Evolutionary conservation across 2,888 invertebrate genomes (phyloP).

Genomic region (Tiliacea citrago): DNA sequence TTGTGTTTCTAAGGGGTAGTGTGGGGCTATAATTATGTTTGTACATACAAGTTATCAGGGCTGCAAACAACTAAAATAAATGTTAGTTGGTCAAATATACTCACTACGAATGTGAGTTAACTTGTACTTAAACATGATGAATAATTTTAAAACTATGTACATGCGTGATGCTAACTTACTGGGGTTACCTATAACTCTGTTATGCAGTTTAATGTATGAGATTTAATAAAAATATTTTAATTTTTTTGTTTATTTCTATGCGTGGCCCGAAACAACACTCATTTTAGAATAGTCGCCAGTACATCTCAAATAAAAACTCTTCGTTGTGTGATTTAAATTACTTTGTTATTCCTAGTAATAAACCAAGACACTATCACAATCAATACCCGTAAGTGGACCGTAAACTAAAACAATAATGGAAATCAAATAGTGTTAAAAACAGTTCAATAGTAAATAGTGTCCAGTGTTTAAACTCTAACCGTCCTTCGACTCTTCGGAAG

Average conservation of each 20-base stretch:
- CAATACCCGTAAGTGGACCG: conserved; percentile 13
- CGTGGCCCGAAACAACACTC: not conserved
- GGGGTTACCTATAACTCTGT: not conserved
- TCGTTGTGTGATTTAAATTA: not conserved
- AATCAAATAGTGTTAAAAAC: conserved; percentile 69
- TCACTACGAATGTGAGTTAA: too few relatives aligned
- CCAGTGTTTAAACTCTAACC: conserved; percentile 55
- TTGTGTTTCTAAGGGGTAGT: conserved; percentile 13
- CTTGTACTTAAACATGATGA: not conserved
- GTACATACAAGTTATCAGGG: conserved; percentile 13
- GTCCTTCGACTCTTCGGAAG: conserved; percentile 38
- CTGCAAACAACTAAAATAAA: not conserved
- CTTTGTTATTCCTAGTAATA: not conserved
- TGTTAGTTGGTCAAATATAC: conserved; percentile 2
- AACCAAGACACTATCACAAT: conserved; percentile 11
- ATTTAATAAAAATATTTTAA: not conserved
- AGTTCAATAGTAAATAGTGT: conserved; percentile 46
- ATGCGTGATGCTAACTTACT: not conserved
- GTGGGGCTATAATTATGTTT: not conserved
- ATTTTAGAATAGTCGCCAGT: conserved; percentile 7
- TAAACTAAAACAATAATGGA: conserved; percentile 69
- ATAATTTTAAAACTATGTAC: not conserved
- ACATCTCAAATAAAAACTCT: conserved; percentile 23
- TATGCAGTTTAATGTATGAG: not conserved
- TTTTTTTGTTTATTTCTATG: not conserved